These are phyloP conservation scores for Chironomus striatipennis DNA, from an alignment of 1,140 invertebrate species.

Conservation along the genomic window DNA sequence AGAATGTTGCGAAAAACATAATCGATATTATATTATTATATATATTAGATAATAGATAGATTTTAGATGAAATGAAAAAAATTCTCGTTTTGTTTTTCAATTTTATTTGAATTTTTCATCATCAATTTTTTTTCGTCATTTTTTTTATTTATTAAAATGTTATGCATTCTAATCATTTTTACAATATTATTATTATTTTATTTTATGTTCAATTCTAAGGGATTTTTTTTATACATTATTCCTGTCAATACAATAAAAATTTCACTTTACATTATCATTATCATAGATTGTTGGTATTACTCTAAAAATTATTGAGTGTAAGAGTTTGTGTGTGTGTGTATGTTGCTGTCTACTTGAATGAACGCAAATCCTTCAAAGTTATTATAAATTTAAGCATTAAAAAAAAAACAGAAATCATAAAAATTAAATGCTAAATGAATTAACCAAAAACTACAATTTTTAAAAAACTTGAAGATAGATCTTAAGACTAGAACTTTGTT, in stretches of 20 bases:
- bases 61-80: neutral
- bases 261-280: too few species aligned
- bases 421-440: neutral
- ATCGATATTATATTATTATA: too few species aligned
- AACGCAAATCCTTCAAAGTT: too few species aligned
- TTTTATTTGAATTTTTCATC: neutral
- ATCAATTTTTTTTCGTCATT: neutral
- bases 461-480: neutral
- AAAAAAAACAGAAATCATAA: neutral
- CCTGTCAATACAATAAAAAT: too few species aligned
- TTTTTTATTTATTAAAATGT: neutral
- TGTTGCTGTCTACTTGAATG: too few species aligned
- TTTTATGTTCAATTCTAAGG: slow-evolving; percentile 16
- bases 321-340: too few species aligned
- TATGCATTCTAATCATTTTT: slow-evolving; percentile 16
- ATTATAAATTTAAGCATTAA: too few species aligned
- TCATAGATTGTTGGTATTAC: too few species aligned
- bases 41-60: neutral
- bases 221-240: too few species aligned
- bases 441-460: too few species aligned
- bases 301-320: too few species aligned
- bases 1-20: neutral
- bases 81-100: slow-evolving; percentile 14
- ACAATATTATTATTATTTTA: neutral
- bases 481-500: slow-evolving; percentile 23